These are phyloP conservation scores for Odontophorus gujanensis DNA, from an alignment of 2,113 vertebrate genomes.

Conservation along the genomic window DNA sequence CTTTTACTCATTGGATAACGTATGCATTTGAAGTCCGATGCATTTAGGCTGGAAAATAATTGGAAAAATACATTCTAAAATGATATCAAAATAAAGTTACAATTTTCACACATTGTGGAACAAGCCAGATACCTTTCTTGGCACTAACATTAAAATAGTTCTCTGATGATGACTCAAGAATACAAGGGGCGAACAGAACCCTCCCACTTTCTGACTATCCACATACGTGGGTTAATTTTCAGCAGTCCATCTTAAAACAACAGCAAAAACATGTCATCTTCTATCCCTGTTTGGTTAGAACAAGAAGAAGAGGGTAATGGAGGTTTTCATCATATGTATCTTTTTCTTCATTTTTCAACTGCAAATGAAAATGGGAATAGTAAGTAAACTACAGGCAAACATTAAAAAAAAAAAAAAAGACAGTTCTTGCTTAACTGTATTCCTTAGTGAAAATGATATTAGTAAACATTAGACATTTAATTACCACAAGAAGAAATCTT, in stretches of 20 bases:
- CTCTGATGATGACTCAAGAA: background rate
- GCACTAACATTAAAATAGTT: background rate
- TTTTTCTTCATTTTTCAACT: constrained; percentile 91
- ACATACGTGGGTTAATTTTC: background rate
- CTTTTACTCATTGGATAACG: constrained; percentile 20
- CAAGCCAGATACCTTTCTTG: background rate
- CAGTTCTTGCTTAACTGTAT: background rate
- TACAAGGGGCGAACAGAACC: background rate
- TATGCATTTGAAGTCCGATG: background rate
- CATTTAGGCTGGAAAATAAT: background rate
- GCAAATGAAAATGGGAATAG: constrained; percentile 75
- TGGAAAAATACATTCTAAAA: constrained; percentile 3
- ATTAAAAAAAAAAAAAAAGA: constrained; percentile 38
- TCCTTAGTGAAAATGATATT: background rate
- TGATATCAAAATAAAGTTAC: background rate
- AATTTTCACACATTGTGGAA: background rate
- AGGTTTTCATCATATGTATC: constrained; percentile 92
- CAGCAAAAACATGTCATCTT: constrained; percentile 16
- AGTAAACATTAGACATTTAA: constrained; percentile 15
- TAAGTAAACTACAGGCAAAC: constrained; percentile 38
- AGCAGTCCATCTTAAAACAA: constrained; percentile 9
- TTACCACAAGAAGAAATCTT: background rate
- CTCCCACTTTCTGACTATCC: background rate
- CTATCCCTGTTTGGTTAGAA: constrained; percentile 84
- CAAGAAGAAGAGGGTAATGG: constrained; percentile 93